Evolutionary conservation across 92 coral and sea anemone species (phyloP).

Genomic region (Epizoanthus rinbou): DNA sequence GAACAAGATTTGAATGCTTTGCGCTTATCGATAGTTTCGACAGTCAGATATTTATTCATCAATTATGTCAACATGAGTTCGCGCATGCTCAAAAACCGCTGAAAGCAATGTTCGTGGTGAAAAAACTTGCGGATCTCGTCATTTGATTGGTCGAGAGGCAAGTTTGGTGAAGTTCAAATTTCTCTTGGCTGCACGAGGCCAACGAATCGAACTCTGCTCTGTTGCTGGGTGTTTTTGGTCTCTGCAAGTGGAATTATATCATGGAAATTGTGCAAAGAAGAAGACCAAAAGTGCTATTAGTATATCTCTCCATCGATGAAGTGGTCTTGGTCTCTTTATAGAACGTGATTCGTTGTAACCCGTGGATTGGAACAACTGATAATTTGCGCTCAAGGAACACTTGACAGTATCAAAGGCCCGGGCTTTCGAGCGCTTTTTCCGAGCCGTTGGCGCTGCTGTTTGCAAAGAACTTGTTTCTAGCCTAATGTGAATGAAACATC

Average conservation of each 20-base stretch:
- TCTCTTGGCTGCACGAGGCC: conserved; percentile 23
- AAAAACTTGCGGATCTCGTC: not conserved
- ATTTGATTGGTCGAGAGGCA: conserved; percentile 43
- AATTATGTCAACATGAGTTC: conserved; percentile 3
- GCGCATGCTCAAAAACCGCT: conserved; percentile 31
- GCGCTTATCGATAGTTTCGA: conserved; percentile 2
- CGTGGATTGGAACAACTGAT: not conserved
- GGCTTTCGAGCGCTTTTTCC: no score
- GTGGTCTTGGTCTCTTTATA: not conserved
- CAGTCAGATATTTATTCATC: not conserved
- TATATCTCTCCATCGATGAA: not conserved
- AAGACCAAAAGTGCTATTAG: not conserved
- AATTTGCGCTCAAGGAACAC: not conserved
- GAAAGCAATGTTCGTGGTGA: not conserved
- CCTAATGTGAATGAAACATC: not conserved
- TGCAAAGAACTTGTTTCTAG: no score
- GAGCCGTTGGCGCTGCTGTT: no score
- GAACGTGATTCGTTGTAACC: no score
- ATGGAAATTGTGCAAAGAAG: conserved; percentile 19
- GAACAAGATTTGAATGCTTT: not conserved
- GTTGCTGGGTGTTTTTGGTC: conserved; percentile 3
- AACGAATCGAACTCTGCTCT: conserved; percentile 3
- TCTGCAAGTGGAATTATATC: not conserved
- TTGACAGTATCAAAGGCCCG: not conserved
- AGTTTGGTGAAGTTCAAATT: conserved; percentile 23